Evolutionary conservation across 2,113 vertebrate genomes (phyloP), one percentile per base, ranked within the genome.

Genomic region (Actenoides hombroni): DNA sequence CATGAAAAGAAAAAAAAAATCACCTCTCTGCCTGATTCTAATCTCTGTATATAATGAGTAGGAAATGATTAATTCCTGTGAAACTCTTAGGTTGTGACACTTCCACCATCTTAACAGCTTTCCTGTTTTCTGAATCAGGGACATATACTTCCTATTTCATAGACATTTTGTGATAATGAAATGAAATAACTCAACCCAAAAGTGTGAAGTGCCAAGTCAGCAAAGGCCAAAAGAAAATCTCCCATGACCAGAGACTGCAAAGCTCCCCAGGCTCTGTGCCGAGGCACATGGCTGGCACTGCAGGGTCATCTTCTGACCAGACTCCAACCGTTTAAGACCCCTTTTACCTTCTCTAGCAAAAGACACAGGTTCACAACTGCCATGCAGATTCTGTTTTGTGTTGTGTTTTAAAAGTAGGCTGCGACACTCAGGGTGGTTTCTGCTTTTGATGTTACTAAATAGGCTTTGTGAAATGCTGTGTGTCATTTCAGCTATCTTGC

Each of bases 211-310:
- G 31, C 53, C 12, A 39, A 83, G 39, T 40, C 28, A 40, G 33
- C 46, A 59, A 53, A 51, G 63, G 33, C 13, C 49, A 48, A 19
- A 70, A 63, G 70, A 28, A 56, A 73, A n/a, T 35, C 33, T 80
- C 8, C 26, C 10, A 2, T 69, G 44, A 86, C 12, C 10, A n/a
- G 33, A 23, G 17, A 9, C 17, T 76, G 28, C 44, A 33, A 16
- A 83, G 83, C 16, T 65, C 16, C 35, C 0, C 0, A 37, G 23
- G 37, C 35, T 77, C 42, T 74, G 48, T 51, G 68, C 73, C 6
- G 5, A 21, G 3, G 2, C 0, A 0, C 0, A 5, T 31, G 74
- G 40, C 71, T 69, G 83, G 35, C 44, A 3, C 31, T 69, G 53
- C 6, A 44, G 70, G 57, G 40, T 48, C 4, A 11, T 61, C 37